Evolutionary conservation across 2,113 vertebrate genomes (phyloP), one percentile per base, ranked within the genome.

Genomic region (Chunga burmeisteri): DNA sequence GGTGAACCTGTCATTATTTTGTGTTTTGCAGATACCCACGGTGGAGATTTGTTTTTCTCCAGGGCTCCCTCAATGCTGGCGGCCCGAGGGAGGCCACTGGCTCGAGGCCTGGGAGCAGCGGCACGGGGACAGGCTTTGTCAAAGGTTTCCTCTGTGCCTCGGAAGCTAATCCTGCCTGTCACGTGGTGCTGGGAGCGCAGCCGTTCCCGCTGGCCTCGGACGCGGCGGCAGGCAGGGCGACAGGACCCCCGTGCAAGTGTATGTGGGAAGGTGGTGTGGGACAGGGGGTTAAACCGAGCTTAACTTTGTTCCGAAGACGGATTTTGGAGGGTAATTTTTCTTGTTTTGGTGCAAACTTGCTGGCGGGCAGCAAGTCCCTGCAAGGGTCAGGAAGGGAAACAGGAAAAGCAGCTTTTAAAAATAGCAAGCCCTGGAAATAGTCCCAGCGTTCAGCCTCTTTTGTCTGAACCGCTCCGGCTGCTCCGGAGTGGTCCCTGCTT

Each of bases 371-470:
- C 27, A 5, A 29, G 42, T 16, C 58, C 65, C 34, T 0, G 13
- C 10, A 0, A 65, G 73, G 68, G 63, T 61, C 85, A 32, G 92
- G 85, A 75, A 90, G 79, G 63, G 73, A 66, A 96, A 90, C 86
- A 87, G 90, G 90, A 88, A 94, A 90, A 90, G 58, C 82, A 53
- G 79, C 73, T 81, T 86, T 93, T 93, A 93, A 66, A 93, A 93
- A 81, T n/a, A 90, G 93, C 78, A 8, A 46, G 72, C 16, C 73
- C 90, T 67, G 19, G 68, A 46, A 75, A 79, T 34, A 47, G 70
- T 29, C 70, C 21, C 70, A 12, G 53, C 16, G 0, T 46, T 16
- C 0, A 15, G 61, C 18, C 47, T 34, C 55, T 49, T 50, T 47
- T 91, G 78, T 52, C 77, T 32, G 26, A 42, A 47, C 40, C 1